A percentile compares a stretch with the other conserved stretches of the same genome.
Conservation (phyloP, 2,888 invertebrate species). For the Galeruca laticollis region DNA sequence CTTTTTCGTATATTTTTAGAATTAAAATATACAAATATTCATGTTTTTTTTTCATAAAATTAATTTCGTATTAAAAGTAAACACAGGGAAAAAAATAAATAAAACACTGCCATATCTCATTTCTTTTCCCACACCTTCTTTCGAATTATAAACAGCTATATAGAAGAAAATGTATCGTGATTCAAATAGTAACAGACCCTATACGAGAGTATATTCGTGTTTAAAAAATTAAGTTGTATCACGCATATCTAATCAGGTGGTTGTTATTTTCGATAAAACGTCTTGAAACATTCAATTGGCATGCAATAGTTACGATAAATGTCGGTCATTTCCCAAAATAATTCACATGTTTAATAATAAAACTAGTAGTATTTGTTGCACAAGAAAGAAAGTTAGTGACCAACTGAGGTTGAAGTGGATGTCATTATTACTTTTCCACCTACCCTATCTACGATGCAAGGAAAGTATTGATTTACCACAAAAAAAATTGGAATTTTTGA, state of each 20-base stretch:
- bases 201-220: slow-evolving; percentile 22
- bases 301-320: slow-evolving; percentile 51
- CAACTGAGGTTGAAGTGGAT: no score
- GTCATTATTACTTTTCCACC: no score
- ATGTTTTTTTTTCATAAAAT: neutral
- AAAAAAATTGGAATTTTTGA: no score
- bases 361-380: neutral
- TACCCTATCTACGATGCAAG: no score
- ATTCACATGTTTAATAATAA: slow-evolving; percentile 26
- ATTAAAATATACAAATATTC: no score
- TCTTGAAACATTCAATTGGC: slow-evolving; percentile 45
- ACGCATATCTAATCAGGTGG: slow-evolving; percentile 54
- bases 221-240: slow-evolving; percentile 56
- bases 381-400: no score
- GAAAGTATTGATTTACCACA: no score
- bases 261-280: slow-evolving; percentile 51
- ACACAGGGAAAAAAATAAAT: slow-evolving; percentile 4
- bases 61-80: neutral
- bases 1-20: no score
- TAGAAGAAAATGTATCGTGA: slow-evolving; percentile 13
- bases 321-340: slow-evolving; percentile 43
- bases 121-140: slow-evolving; percentile 10
- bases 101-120: neutral
- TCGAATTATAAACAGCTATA: neutral
- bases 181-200: slow-evolving; percentile 12